Evolutionary conservation across 2,888 invertebrate genomes (phyloP), one percentile per base, ranked within the genome.

Genomic region (Nemurella pictetii): DNA sequence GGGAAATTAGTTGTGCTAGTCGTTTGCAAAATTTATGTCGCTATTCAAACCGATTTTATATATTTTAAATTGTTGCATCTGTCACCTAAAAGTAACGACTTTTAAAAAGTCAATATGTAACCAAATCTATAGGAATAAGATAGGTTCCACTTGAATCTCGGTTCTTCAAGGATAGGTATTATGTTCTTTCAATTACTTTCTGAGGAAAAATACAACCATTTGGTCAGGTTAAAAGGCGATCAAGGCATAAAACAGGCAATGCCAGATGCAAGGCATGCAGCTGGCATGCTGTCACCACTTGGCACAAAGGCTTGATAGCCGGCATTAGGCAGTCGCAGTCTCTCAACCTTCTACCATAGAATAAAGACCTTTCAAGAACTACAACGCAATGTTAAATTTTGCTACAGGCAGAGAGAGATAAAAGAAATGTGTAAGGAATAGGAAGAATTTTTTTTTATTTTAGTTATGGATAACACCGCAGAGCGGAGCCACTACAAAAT

Each of bases 141-240:
- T 55, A 55, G 55, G 55, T 55, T 55, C 55, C 55, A 55, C 55
- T 55, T 55, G 55, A 55, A 12, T 55, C 1, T 12, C 55, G 20
- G 3, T 55, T 55, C 55, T 55, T 12, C 78, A 78, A 29, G 28
- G 28, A 78, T 78, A 25, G 25, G 25, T 25, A 78, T 78, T 78
- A 30, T 78, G 78, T 26, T 25, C 27, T 78, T 78, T 78, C 78
- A 78, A 30, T 30, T 30, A 78, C 78, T 78, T 29, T 9, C 30
- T 0, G 5, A 30, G 28, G 7, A 29, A 15, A 78, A 29, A 78
- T 78, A 78, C 78, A 78, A 30, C 78, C 30, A 78, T 78, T 78
- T 78, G 78, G 78, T 78, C 0, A 28, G 78, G 29, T 78, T 78
- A 78, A 25, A 78, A n/a, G 78, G 15, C 29, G n/a, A 78, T 78